These are phyloP conservation scores for Paradoxurus hermaphroditus DNA, from an alignment of 2,113 vertebrate species.

Conservation along the genomic window DNA sequence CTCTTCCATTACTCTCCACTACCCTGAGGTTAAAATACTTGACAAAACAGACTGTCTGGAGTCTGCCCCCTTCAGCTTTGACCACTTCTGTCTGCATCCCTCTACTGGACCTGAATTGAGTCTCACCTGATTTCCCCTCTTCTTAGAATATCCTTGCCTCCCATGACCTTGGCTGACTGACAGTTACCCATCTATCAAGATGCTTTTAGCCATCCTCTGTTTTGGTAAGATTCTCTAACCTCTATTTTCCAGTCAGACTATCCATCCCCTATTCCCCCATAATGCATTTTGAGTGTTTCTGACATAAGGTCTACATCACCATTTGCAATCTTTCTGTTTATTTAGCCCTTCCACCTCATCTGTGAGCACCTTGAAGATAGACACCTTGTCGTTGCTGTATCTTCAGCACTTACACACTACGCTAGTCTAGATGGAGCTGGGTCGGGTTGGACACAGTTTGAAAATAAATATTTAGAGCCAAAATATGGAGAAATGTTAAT, in stretches of 20 bases:
- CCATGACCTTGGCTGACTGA: background rate
- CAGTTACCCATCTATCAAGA: background rate
- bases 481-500: conserved; percentile 10
- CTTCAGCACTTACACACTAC: background rate
- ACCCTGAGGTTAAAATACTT: background rate
- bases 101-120: background rate
- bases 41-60: background rate
- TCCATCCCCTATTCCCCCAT: background rate
- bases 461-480: conserved; percentile 54
- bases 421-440: background rate
- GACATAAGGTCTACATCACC: background rate
- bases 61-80: background rate
- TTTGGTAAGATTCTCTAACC: background rate
- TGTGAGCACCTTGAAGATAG: conserved; percentile 19
- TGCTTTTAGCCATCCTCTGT: background rate
- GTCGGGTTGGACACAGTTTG: background rate
- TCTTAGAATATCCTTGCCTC: background rate
- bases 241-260: background rate
- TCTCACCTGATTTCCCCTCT: background rate
- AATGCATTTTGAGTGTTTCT: background rate
- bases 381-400: background rate
- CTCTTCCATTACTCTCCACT: conserved; percentile 6
- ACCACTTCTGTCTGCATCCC: background rate
- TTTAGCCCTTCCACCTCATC: background rate
- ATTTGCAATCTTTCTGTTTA: background rate